A percentile compares a stretch with the other conserved stretches of the same genome.
Conservation (phyloP, 1,140 invertebrate genomes). For the Pantala flavescens region DNA sequence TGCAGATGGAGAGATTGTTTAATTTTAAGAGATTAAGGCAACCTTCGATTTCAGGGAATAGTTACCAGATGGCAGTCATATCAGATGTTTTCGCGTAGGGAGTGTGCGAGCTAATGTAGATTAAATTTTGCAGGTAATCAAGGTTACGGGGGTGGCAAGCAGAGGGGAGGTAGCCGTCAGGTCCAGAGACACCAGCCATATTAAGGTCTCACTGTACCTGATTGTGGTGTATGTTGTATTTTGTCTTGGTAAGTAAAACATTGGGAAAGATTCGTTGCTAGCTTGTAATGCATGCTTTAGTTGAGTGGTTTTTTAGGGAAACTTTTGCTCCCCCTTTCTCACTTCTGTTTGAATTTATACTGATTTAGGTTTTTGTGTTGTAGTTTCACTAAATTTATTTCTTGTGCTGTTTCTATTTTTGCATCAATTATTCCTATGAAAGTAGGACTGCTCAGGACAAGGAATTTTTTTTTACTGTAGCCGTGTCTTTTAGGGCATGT, state of each 20-base stretch:
- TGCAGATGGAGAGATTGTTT: neutral
- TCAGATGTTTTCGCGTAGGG: neutral
- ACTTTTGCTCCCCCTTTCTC: constrained; percentile 14
- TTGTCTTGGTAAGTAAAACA: constrained; percentile 23
- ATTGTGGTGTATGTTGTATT: constrained; percentile 22
- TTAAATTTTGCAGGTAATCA: constrained; percentile 18
- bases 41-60: neutral
- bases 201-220: constrained; percentile 35
- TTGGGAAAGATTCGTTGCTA: neutral
- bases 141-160: constrained; percentile 46
- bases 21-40: neutral
- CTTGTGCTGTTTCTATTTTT: constrained; percentile 2
- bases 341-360: constrained; percentile 17
- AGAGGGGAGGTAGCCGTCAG: constrained; percentile 51
- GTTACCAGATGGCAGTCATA: neutral
- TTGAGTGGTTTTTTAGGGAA: constrained; percentile 14
- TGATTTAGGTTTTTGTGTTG: constrained; percentile 15
- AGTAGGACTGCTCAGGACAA: constrained; percentile 7
- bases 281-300: constrained; percentile 11
- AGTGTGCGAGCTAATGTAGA: constrained; percentile 12
- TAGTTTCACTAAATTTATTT: neutral
- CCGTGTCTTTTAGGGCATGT: constrained; percentile 16
- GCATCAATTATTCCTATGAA: constrained; percentile 3
- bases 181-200: constrained; percentile 69
- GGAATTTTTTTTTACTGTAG: constrained; percentile 17